A percentile compares a stretch with the other conserved stretches of the same genome.
Conservation (phyloP, 2,113 vertebrate species). For the Progne subis region DNA sequence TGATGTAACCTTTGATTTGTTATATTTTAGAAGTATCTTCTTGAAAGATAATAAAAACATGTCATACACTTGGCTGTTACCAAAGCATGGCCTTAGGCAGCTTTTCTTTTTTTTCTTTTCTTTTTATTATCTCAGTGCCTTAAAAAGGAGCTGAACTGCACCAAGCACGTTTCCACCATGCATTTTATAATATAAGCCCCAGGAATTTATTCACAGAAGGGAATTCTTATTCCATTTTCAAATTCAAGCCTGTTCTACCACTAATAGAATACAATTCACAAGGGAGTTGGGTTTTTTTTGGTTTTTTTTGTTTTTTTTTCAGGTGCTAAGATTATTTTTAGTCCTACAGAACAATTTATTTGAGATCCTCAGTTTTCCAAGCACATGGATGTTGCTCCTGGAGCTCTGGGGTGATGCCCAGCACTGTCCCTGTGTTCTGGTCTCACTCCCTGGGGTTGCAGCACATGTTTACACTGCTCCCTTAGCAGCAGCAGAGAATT, state of each 20-base stretch:
- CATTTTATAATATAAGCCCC: not conserved
- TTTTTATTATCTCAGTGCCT: not conserved
- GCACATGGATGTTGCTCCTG: not conserved
- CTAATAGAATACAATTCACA: not conserved
- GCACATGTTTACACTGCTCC: not conserved
- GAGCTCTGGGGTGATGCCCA: not conserved
- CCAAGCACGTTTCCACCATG: not conserved
- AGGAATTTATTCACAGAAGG: not conserved
- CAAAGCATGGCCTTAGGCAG: not conserved
- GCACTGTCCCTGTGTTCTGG: not conserved
- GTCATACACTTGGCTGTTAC: not conserved
- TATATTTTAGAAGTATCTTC: conserved; percentile 4
- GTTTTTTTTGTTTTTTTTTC: too few relatives aligned
- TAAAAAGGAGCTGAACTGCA: not conserved
- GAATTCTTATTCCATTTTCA: not conserved
- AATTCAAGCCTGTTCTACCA: not conserved
- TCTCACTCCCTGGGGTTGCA: not conserved
- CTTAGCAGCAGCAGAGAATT: conserved; percentile 25
- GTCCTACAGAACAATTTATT: not conserved
- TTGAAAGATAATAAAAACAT: not conserved
- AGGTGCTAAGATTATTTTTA: not conserved
- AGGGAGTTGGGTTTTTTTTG: not conserved
- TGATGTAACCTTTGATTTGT: conserved; percentile 13
- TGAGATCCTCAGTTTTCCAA: not conserved
- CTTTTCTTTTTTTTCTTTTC: not conserved